Conservation (phyloP, 1,140 invertebrate genomes). For the Lethrus apterus region DNA sequence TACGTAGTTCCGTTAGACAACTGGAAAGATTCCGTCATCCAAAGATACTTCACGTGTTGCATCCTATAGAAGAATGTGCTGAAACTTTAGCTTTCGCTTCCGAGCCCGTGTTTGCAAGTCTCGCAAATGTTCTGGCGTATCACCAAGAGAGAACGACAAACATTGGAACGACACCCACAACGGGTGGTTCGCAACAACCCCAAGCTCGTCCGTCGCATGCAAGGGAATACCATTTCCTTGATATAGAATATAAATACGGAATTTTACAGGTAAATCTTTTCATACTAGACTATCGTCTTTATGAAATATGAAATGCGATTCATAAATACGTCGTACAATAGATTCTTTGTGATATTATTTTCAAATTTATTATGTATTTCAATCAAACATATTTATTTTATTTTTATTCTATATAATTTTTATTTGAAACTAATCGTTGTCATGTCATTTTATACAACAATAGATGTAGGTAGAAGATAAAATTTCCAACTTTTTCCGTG, state of each 20-base stretch:
- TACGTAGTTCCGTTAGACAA: slow-evolving; percentile 73
- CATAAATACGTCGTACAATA: no score
- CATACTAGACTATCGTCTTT: no score
- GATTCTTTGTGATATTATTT: no score
- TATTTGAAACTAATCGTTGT: no score
- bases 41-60: slow-evolving; percentile 68
- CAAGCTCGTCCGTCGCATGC: slow-evolving; percentile 50
- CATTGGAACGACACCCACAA: slow-evolving; percentile 38
- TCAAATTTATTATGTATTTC: no score
- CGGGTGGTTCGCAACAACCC: slow-evolving; percentile 38
- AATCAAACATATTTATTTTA: no score
- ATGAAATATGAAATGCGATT: no score
- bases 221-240: slow-evolving; percentile 79
- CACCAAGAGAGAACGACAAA: slow-evolving; percentile 41
- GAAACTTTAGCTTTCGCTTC: slow-evolving; percentile 88
- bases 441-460: no score
- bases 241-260: slow-evolving; percentile 90
- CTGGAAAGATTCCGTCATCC: slow-evolving; percentile 83
- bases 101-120: slow-evolving; percentile 79
- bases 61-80: slow-evolving; percentile 69
- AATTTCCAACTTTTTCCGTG: no score
- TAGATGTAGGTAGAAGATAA: no score
- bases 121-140: slow-evolving; percentile 80
- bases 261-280: slow-evolving; percentile 71
- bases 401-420: no score